These are phyloP conservation scores for Urocitellus parryii DNA, from an alignment of 2,113 vertebrate genomes.

Conservation along the genomic window DNA sequence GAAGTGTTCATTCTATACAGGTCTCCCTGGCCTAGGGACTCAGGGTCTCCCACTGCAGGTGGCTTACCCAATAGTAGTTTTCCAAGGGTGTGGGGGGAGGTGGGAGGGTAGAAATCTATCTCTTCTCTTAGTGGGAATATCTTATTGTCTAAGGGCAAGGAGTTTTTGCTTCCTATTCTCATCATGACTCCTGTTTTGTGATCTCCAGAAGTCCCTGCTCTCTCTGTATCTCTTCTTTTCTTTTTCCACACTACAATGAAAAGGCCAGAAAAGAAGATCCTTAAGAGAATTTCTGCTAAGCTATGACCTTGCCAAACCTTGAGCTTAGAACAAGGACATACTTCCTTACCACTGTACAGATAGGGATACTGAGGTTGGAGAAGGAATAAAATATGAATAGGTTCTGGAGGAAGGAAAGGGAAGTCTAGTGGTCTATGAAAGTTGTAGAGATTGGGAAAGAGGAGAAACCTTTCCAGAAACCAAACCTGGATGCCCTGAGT, in stretches of 20 bases:
- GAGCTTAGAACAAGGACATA: background rate
- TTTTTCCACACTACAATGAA: background rate
- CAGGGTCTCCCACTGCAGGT: background rate
- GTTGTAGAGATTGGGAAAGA: slow-evolving; percentile 28
- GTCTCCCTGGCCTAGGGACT: background rate
- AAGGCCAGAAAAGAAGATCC: background rate
- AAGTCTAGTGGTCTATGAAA: background rate
- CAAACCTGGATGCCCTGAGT: background rate
- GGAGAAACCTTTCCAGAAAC: background rate
- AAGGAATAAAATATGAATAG: background rate
- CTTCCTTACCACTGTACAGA: background rate
- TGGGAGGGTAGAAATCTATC: background rate
- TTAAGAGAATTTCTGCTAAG: background rate
- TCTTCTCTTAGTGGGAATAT: background rate
- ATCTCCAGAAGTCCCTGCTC: background rate
- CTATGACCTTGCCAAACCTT: background rate
- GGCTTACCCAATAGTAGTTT: background rate
- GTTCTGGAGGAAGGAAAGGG: slow-evolving; percentile 41
- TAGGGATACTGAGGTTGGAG: background rate
- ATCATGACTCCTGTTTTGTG: background rate
- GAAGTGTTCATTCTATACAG: background rate
- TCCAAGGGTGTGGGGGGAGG: background rate
- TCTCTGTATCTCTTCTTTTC: slow-evolving; percentile 3
- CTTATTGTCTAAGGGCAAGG: background rate
- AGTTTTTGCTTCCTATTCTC: background rate